Evolutionary conservation across 2,113 vertebrate species (phyloP).

Genomic region (Phaethornis superciliosus): DNA sequence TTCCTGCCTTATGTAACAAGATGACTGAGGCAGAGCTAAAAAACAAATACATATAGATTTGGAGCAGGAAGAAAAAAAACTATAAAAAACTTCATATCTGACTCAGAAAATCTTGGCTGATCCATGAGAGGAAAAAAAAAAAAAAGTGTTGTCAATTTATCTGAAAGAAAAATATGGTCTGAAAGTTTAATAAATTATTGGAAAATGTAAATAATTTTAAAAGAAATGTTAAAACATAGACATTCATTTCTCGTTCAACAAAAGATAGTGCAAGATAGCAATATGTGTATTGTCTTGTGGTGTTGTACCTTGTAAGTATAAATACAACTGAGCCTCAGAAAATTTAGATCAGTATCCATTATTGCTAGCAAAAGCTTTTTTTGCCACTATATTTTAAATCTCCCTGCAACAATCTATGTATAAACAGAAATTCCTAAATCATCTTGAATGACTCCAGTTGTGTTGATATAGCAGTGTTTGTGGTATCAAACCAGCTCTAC

Average conservation of each 20-base stretch:
- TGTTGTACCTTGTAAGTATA: neutral
- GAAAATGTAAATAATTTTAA: neutral
- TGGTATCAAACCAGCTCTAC: neutral
- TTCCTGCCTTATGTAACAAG: neutral
- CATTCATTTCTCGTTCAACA: neutral
- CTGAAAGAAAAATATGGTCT: neutral
- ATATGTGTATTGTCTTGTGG: neutral
- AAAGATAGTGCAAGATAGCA: neutral
- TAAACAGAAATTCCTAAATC: neutral
- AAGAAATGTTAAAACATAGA: neutral
- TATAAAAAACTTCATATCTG: neutral
- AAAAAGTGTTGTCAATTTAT: neutral
- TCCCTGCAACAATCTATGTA: neutral
- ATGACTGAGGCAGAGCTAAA: neutral
- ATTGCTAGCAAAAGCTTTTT: neutral
- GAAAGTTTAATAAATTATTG: neutral
- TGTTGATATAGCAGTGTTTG: accelerated
- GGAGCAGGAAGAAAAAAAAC: neutral
- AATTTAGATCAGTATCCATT: neutral
- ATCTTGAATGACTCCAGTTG: neutral
- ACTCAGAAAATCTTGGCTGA: neutral
- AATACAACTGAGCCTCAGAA: neutral
- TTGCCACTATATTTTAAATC: neutral
- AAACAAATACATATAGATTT: neutral
- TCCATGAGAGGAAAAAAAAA: neutral